Evolutionary conservation across 2,113 vertebrate species (phyloP), one percentile per base, ranked within the genome.

Genomic region (Naja naja): DNA sequence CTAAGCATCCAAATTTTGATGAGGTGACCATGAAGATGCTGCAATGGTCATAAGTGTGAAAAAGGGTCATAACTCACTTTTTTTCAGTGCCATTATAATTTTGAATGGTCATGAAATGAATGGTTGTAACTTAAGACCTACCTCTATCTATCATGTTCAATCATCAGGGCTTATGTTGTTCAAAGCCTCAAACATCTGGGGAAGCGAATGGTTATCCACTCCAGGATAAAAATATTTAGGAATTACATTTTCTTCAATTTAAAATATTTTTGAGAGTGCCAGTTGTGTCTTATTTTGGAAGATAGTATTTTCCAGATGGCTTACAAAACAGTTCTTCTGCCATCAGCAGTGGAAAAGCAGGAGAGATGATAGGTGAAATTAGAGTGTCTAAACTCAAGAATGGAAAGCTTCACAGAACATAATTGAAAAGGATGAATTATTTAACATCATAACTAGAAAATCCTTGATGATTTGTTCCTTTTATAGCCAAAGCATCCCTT

Each of bases 191-290:
- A 20, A 39, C 69, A 81, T 69, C 30, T 69, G 64, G 64, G 30
- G 18, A 81, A 81, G 34, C 2, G 2, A 81, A 81, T 3, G 18
- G 2, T 81, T 39, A 3, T 81, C n/a, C 7, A 39, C 74, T 39
- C 69, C 74, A 43, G 6, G 54, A 34, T n/a, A 22, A 93, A 30
- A 58, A 93, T 89, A 87, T 89, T 92, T 92, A 91, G 45, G 91
- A 34, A 1, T 92, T 52, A 92, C 90, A 86, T 85, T 0, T 0
- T 74, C 88, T 81, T 87, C 11, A 0, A 12, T 14, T 93, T 93
- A 94, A 0, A 0, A 27, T 90, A 18, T 69, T 94, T 95, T 94
- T 89, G 91, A 93, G 85, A 89, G 90, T 91, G 85, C 90, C 92
- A 47, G 25, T 89, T 90, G 56, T 90, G 92, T 69, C 23, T 47